phyloP scores from a whole-genome alignment of 1,140 invertebrate species.

The Aporrectodea caliginosa region DNA sequence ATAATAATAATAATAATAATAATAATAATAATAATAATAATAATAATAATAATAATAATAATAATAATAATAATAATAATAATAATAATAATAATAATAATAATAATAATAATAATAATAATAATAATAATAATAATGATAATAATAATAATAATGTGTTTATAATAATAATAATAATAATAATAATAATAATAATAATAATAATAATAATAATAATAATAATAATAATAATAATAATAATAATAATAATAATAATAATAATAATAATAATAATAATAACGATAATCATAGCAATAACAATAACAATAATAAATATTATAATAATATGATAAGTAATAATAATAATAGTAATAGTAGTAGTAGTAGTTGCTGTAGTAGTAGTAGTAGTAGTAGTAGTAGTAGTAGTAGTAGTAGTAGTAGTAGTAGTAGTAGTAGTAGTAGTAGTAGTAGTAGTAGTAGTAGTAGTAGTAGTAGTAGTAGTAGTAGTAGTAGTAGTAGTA shows the following conservation, averaged over 20 bases:
- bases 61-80: too few species aligned
- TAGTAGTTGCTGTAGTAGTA: constrained; percentile 27
- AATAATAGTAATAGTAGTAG: constrained; percentile 26
- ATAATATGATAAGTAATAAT: constrained; percentile 24
- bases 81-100: too few species aligned
- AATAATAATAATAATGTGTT: too few species aligned
- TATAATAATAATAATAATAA: not conserved
- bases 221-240: not conserved
- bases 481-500: constrained; percentile 33
- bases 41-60: too few species aligned
- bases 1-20: too few species aligned
- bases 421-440: constrained; percentile 31
- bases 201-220: not conserved
- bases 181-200: not conserved
- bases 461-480: constrained; percentile 31
- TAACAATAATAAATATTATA: constrained; percentile 38
- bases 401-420: constrained; percentile 32
- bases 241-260: constrained; percentile 35
- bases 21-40: too few species aligned
- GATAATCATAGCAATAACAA: constrained; percentile 46
- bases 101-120: too few species aligned
- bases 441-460: constrained; percentile 32
- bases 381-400: constrained; percentile 31
- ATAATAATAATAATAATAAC: constrained; percentile 46
- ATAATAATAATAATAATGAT: too few species aligned